Evolutionary conservation across 2,888 invertebrate genomes (phyloP), one percentile per base, ranked within the genome.

Genomic region (Agrypnus murinus): DNA sequence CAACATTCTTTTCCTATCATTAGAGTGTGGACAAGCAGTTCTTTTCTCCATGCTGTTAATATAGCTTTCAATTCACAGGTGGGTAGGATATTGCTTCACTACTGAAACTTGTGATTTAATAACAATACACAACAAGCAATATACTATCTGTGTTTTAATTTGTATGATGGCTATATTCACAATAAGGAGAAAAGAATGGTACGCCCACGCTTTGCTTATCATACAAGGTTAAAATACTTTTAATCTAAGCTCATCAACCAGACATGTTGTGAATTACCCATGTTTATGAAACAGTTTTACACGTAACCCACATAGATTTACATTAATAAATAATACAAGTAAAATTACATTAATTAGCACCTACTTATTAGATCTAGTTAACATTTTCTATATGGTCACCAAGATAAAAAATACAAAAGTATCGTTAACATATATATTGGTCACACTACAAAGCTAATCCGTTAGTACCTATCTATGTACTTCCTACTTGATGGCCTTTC

Each of bases 191-290:
- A n/a, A n/a, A n/a, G n/a, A n/a, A n/a, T n/a, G n/a, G n/a, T n/a
- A n/a, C n/a, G n/a, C n/a, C n/a, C n/a, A n/a, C n/a, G n/a, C n/a
- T n/a, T n/a, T n/a, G n/a, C 25, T 25, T 25, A 38, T 17, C 14
- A 7, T 17, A 36, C 10, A 10, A 15, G 34, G 19, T 45, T 60
- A 40, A 45, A 60, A 60, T 60, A 60, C 60, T 46, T 14, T 60
- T 38, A 32, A 2, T 45, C 46, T 60, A 60, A 32, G 46, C 46
- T 60, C 45, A 46, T 19, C 45, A 60, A 31, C 25, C 43, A 14
- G 43, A 19, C 59, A 59, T 14, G 38, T 59, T 38, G 34, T 34
- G 32, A 32, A 53, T 53, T n/a, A 19, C 7, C 3, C 17, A 8
- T 45, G 14, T 1, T 45, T 17, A 8, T 45, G 2, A 7, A 45